A percentile compares a stretch with the other conserved stretches of the same genome.
Conservation (phyloP, 2,113 vertebrate genomes). For the Nothocercus nigrocapillus region DNA sequence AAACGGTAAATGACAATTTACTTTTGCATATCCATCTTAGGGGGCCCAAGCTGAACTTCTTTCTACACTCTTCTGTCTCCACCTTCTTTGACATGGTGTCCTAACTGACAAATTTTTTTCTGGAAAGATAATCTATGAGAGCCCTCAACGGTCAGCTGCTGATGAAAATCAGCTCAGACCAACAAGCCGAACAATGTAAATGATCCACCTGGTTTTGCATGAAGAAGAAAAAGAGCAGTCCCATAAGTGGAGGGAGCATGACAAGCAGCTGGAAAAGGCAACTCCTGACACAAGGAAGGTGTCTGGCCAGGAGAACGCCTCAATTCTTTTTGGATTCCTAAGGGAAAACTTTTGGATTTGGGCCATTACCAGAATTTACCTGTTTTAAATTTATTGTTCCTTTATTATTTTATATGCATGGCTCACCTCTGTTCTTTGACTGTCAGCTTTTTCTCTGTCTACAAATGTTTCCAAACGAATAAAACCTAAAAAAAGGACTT, state of each 20-base stretch:
- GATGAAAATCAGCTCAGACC: not conserved
- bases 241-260: not conserved
- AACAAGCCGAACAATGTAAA: not conserved
- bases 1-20: not conserved
- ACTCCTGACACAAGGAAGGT: not conserved
- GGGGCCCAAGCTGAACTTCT: not conserved
- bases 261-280: not conserved
- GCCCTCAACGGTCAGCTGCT: not conserved
- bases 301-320: not conserved
- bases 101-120: not conserved
- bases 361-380: not conserved
- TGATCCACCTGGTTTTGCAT: not conserved
- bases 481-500: not conserved
- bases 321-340: not conserved
- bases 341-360: not conserved
- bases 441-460: not conserved
- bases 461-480: not conserved
- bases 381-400: not conserved
- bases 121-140: not conserved
- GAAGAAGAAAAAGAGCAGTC: not conserved
- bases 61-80: not conserved
- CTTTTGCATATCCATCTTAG: not conserved
- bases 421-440: not conserved
- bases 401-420: not conserved
- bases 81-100: not conserved